Evolutionary conservation across 2,888 invertebrate species (phyloP).

Genomic region (Macaria liturata): DNA sequence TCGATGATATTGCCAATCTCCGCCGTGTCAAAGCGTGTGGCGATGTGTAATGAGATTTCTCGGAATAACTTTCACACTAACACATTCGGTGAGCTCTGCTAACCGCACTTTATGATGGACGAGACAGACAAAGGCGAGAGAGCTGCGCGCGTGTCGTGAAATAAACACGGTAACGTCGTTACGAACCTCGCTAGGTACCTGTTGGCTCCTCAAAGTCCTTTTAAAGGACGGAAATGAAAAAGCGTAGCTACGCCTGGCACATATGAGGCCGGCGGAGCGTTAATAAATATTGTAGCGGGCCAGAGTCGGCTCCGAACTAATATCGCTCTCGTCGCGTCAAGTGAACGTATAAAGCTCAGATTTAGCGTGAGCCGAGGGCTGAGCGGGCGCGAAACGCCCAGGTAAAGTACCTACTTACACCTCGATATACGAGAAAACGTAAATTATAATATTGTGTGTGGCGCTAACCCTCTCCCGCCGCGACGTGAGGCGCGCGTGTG

Average conservation of each 20-base stretch:
- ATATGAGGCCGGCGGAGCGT: constrained; percentile 59
- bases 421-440: constrained; percentile 82
- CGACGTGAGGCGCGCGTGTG: constrained; percentile 63
- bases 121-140: constrained; percentile 29
- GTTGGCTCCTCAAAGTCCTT: constrained; percentile 48
- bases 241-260: constrained; percentile 40
- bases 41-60: constrained; percentile 33
- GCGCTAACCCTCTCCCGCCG: constrained; percentile 78
- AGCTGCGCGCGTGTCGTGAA: constrained; percentile 31
- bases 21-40: constrained; percentile 9
- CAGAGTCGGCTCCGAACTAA: constrained; percentile 79
- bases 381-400: constrained; percentile 79
- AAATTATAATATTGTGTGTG: constrained; percentile 83
- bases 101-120: constrained; percentile 33
- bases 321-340: constrained; percentile 82
- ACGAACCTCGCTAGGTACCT: constrained; percentile 32
- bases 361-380: constrained; percentile 79
- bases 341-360: constrained; percentile 83
- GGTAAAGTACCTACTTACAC: constrained; percentile 82
- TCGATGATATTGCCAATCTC: constrained; percentile 24
- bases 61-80: constrained; percentile 30
- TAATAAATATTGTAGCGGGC: constrained; percentile 81
- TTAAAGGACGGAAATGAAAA: constrained; percentile 55
- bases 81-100: constrained; percentile 24
- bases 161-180: constrained; percentile 35